Base-by-base conservation (phyloP, 2,113 vertebrate genomes). In the Rhinogobius similis region DNA sequence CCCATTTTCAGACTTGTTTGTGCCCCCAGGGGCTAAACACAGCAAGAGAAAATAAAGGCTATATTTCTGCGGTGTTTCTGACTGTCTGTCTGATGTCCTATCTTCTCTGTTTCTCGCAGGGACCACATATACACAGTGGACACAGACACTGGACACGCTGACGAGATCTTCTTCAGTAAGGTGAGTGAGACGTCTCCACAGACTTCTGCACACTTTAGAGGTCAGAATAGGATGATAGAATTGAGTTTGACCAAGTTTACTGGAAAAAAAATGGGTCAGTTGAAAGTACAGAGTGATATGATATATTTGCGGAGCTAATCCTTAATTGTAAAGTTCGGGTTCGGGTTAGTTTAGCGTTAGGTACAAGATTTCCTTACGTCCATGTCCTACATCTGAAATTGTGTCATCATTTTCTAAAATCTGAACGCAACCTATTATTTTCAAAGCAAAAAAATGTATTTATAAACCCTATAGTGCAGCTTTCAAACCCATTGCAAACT, bases 121-220 rank as follows among this genome's bases (percentile, higher is more conserved):
- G 98, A 99, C 93, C 98, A 99, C 92, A 98, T 99, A 92, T 99
- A 99, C 93, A 96, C 96, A 62, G 93, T 98, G 92, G 98, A 99
- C 88, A 96, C 96, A 74, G 98, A 99, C 79, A 93, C 92, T 72
- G 93, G 94, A 87, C 89, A 95, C 82, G 88, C 94, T 70, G 96
- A 98, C 76, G 96, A 99, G 96, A 98, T 99, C 93, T 98, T 95
- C 90, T 98, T 98, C 95, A 98, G 91, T 92, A 99, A 98, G 95
- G 98, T 99, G 94, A 98, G 96, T 95, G 65, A 82, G 81, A 72
- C 64, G 56, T 71, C 69, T 64, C 77, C 67, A 75, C 71, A 62
- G 23, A 26, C 69, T 70, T 76, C 21, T 82, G 76, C 85, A 70
- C 75, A 6, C 56, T 7, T 52, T 52, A 2, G 3, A n/a, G 5